phyloP scores from a whole-genome alignment of 2,888 invertebrate genomes.

The Agriopis leucophaearia region DNA sequence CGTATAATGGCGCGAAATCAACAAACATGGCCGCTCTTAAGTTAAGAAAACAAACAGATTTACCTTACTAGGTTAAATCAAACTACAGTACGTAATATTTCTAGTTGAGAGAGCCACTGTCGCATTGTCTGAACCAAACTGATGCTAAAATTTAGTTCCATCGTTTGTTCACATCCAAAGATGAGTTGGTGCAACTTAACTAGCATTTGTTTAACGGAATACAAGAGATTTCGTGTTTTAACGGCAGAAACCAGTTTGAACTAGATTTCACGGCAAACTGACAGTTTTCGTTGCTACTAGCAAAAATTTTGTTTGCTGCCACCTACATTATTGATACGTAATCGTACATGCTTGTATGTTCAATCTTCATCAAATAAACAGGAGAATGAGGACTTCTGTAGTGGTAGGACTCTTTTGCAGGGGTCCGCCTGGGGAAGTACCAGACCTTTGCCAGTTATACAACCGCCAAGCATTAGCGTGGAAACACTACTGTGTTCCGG shows the following conservation, averaged over 20 bases:
- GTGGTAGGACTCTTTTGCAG: too few species aligned
- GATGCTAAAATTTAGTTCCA: not conserved
- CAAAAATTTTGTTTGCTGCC: slow-evolving; percentile 29
- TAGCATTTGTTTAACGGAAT: slow-evolving; percentile 43
- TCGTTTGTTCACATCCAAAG: not conserved
- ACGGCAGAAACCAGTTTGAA: slow-evolving; percentile 34
- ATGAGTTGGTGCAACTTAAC: not conserved
- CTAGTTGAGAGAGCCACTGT: not conserved
- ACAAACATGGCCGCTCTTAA: slow-evolving; percentile 54
- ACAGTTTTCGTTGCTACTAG: slow-evolving; percentile 37
- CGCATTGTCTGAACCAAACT: not conserved
- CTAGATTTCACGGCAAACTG: slow-evolving; percentile 42
- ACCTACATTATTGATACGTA: slow-evolving; percentile 10
- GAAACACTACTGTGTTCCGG: too few species aligned
- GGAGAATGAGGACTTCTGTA: too few species aligned
- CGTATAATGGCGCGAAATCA: slow-evolving; percentile 56
- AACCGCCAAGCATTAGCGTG: too few species aligned
- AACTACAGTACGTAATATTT: not conserved
- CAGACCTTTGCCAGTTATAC: too few species aligned
- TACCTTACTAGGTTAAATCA: slow-evolving; percentile 7
- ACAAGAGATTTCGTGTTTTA: slow-evolving; percentile 44
- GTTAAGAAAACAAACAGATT: slow-evolving; percentile 50
- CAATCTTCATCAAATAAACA: too few species aligned
- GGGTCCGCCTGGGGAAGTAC: too few species aligned
- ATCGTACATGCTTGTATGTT: too few species aligned